These are phyloP conservation scores for Xyrauchen texanus DNA, from an alignment of 2,113 vertebrate genomes.

Conservation along the genomic window DNA sequence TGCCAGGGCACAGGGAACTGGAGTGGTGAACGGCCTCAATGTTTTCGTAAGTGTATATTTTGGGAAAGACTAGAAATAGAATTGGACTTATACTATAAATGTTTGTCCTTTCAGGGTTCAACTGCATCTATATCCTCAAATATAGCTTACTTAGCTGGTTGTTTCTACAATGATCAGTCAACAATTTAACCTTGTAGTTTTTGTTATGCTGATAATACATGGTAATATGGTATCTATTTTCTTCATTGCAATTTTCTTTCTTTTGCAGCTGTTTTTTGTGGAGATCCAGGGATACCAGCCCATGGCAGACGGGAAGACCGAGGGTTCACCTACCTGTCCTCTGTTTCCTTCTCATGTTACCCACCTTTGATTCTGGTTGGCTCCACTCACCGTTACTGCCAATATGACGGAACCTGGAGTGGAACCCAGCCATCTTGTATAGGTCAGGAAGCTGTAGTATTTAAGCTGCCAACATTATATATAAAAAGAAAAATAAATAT, in stretches of 20 bases:
- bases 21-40: conserved; percentile 93
- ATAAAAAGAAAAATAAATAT: no score
- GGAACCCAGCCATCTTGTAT: conserved; percentile 96
- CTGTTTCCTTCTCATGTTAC: conserved; percentile 90
- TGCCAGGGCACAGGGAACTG: conserved; percentile 93
- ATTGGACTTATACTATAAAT: background rate
- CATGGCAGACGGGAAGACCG: conserved; percentile 88
- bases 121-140: no score
- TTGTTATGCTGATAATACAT: no score
- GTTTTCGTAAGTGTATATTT: conserved; percentile 86
- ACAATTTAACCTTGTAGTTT: background rate
- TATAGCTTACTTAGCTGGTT: background rate
- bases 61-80: background rate
- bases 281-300: conserved; percentile 88
- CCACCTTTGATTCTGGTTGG: conserved; percentile 89
- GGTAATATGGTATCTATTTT: background rate
- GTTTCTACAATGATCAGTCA: background rate
- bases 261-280: conserved; percentile 91
- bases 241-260: background rate
- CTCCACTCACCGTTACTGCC: conserved; percentile 89
- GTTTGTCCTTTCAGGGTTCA: background rate
- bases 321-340: conserved; percentile 93
- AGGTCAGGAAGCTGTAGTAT: conserved; percentile 71
- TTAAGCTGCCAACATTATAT: background rate
- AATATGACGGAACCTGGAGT: conserved; percentile 94